Percentiles rank a stretch among this genome's conserved stretches.
phyloP scores from a whole-genome alignment of 2,888 invertebrate species.

The Meghimatium bilineatum region DNA sequence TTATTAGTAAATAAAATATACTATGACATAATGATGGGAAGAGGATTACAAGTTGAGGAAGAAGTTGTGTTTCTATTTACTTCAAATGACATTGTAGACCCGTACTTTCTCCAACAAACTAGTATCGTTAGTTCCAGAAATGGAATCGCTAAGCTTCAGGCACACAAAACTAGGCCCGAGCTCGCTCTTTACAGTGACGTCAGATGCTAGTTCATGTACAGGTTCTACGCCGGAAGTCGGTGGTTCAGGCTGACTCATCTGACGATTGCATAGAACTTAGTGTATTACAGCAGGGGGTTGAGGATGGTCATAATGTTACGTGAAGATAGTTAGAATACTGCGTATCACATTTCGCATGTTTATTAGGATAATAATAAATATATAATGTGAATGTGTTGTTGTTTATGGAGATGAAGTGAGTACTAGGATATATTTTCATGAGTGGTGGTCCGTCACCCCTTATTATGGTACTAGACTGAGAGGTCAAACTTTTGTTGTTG shows the following conservation, averaged over 20 bases:
- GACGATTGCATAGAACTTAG: constrained; percentile 46
- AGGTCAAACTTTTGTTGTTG: constrained; percentile 53
- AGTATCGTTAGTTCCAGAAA: not conserved
- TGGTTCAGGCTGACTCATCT: constrained; percentile 54
- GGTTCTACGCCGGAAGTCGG: constrained; percentile 49
- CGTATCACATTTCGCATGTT: not conserved
- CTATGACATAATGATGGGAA: not conserved
- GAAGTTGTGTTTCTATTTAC: not conserved
- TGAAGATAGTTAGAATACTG: not conserved
- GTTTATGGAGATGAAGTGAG: not conserved
- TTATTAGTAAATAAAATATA: no score
- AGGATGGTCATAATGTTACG: not conserved
- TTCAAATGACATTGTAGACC: not conserved
- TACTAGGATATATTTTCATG: not conserved
- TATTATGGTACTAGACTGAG: not conserved
- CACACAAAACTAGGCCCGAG: not conserved
- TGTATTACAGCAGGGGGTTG: not conserved
- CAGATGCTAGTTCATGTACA: constrained; percentile 47
- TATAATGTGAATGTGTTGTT: not conserved
- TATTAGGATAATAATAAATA: not conserved
- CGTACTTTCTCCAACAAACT: not conserved
- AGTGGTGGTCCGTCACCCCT: constrained; percentile 1
- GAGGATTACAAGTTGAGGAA: not conserved
- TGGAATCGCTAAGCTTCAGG: constrained; percentile 2
- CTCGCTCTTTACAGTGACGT: constrained; percentile 44